Base-by-base conservation (phyloP, 2,113 vertebrate species). In the Charina bottae region DNA sequence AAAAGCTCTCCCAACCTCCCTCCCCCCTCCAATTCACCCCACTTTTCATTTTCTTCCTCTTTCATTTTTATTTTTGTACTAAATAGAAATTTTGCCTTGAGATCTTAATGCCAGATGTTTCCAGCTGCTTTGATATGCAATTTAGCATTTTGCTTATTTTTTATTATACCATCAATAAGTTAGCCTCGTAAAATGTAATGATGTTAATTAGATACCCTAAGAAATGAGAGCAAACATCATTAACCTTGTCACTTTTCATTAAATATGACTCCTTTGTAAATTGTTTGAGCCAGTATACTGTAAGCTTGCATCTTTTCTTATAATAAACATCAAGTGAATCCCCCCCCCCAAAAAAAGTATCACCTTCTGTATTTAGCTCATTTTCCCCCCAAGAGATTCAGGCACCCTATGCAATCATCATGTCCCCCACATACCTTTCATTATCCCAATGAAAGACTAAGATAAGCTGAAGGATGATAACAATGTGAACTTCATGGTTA, bases 191-290 rank as follows among this genome's bases (percentile, higher is more conserved):
- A 91, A 89, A 93, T 93, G 58, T 64, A 55, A 54, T 64, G 49
- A 37, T 88, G 56, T 93, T 88, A 91, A 93, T 56, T 90, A 93
- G 72, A 13, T 53, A 90, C 85, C 72, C 49, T 26, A 17, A 85
- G 89, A 90, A 26, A 87, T 58, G 46, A 42, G 33, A n/a, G 19
- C 49, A 64, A 84, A 37, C 53, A 4, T 24, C 89, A 26, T 87
- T 90, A 87, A 88, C 68, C 33, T 85, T 93, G 58, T 54, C 58
- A 3, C 42, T 88, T 87, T 59, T 60, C 89, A 90, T 90, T 90
- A 87, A 90, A 88, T 88, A 87, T 58, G 15, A 56, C 6, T 86
- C 55, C 21, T 87, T 55, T 72, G 26, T 33, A 53, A 42, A 15
- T 49, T 46, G 26, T 46, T 13, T 23, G 23, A 84, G 78, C 17